Conservation (phyloP, 2,888 invertebrate species). For the Diloba caeruleocephala region DNA sequence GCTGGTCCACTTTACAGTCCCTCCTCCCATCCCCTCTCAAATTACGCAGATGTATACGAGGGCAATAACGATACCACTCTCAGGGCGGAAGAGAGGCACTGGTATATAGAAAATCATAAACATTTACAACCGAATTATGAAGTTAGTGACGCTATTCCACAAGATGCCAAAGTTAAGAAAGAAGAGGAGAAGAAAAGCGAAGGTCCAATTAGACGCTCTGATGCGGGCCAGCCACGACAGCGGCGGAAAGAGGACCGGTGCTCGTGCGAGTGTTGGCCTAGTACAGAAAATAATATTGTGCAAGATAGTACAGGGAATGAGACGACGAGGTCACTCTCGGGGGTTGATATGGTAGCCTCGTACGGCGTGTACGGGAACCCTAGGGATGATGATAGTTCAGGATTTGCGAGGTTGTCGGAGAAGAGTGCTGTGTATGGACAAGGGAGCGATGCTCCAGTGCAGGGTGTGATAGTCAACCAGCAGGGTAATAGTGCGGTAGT, state of each 20-base stretch:
- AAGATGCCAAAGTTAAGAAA: constrained; percentile 86
- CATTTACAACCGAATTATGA: constrained; percentile 80
- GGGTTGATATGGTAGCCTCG: constrained; percentile 87
- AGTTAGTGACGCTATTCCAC: constrained; percentile 75
- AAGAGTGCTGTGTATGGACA: constrained; percentile 80
- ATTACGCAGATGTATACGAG: constrained; percentile 87
- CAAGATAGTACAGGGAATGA: constrained; percentile 78
- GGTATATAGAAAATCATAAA: constrained; percentile 88
- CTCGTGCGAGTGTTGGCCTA: constrained; percentile 88
- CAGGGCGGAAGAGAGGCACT: constrained; percentile 85
- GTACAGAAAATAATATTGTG: constrained; percentile 78
- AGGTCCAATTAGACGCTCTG: constrained; percentile 75
- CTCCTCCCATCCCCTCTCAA: constrained; percentile 82
- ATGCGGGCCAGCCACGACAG: constrained; percentile 76
- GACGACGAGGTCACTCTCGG: constrained; percentile 82
- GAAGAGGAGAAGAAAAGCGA: constrained; percentile 85
- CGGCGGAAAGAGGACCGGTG: constrained; percentile 85
- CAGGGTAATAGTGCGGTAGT: constrained; percentile 87
- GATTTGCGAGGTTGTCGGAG: constrained; percentile 82
- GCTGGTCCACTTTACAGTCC: constrained; percentile 82
- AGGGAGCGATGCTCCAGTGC: constrained; percentile 81
- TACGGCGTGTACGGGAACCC: constrained; percentile 87
- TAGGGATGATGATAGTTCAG: constrained; percentile 85
- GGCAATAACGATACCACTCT: constrained; percentile 87
- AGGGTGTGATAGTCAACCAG: constrained; percentile 87